Evolutionary conservation across 2,797 vertebrate genomes (phyloP), one percentile per base, ranked within the genome.

Genomic region (Spheniscus humboldti): DNA sequence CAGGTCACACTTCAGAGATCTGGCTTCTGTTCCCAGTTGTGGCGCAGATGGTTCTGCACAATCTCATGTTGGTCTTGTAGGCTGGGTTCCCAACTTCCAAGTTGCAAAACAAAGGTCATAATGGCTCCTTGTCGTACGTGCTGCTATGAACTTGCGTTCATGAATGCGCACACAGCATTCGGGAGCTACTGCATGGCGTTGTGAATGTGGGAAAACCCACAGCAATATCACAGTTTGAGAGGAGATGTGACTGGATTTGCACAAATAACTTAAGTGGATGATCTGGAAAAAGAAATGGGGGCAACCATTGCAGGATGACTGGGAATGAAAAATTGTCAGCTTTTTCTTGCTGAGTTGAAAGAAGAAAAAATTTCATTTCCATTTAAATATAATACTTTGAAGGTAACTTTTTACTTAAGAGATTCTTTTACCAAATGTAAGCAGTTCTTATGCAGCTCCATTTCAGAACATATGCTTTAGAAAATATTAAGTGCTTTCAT

Each of bases 211-310:
- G 77, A 9, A 24, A 10, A 3, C 4, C 9, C 35, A 3, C 11
- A 22, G 67, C 13, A 5, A 3, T 10, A 8, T 7, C 37, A 1
- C 14, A 0, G 11, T 0, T 20, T 8, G 63, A 7, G 72, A 15
- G 56, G 69, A n/a, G 37, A 2, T 0, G 0, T 4, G 7, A 7
- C 39, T 0, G 4, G 39, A 9, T 4, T 2, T 1, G 72, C 48
- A 27, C 45, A 14, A 31, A 18, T 6, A 12, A 0, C 19, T 55
- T 41, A 6, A 3, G 55, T 7, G 72, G 18, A 5, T 47, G n/a
- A 6, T 18, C 19, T 35, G 76, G 64, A 3, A 25, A 16, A 48
- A 27, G 31, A 41, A 27, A 16, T 0, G 0, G 56, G 59, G 52
- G 13, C 19, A 43, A 3, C 17, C 7, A 0, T 1, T 47, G 57